Evolutionary conservation across 2,888 invertebrate genomes (phyloP).

Genomic region (Trisateles emortualis): DNA sequence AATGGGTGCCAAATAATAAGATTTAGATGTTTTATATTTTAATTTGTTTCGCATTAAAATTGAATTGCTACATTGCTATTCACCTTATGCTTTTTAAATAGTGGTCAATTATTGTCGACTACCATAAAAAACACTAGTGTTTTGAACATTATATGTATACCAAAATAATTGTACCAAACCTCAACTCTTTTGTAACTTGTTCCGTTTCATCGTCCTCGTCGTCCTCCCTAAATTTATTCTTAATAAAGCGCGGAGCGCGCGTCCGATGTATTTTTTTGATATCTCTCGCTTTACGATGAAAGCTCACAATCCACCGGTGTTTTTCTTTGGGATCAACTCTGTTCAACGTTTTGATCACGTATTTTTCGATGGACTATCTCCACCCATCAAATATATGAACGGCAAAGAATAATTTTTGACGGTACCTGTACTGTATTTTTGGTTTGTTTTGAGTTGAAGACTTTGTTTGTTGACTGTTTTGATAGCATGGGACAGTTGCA

Average conservation of each 20-base stretch:
- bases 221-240: slow-evolving; percentile 84
- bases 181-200: slow-evolving; percentile 36
- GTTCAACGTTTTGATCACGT: slow-evolving; percentile 54
- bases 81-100: too few relatives aligned
- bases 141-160: too few relatives aligned
- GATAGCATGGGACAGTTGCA: neutral
- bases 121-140: too few relatives aligned
- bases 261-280: slow-evolving; percentile 81
- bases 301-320: slow-evolving; percentile 67
- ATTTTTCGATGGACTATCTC: slow-evolving; percentile 37
- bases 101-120: too few relatives aligned
- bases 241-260: slow-evolving; percentile 83
- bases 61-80: too few relatives aligned
- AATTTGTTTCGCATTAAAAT: too few relatives aligned
- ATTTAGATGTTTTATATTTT: too few relatives aligned
- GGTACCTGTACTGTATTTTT: slow-evolving; percentile 27
- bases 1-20: too few relatives aligned
- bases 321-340: slow-evolving; percentile 65
- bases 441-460: slow-evolving; percentile 16
- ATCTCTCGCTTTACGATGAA: slow-evolving; percentile 79
- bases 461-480: slow-evolving; percentile 3
- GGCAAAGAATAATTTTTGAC: slow-evolving; percentile 30
- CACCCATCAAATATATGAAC: slow-evolving; percentile 24
- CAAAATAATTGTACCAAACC: neutral
- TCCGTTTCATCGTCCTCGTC: slow-evolving; percentile 48